phyloP scores from a whole-genome alignment of 2,888 invertebrate species.

The Clitarchus hookeri region DNA sequence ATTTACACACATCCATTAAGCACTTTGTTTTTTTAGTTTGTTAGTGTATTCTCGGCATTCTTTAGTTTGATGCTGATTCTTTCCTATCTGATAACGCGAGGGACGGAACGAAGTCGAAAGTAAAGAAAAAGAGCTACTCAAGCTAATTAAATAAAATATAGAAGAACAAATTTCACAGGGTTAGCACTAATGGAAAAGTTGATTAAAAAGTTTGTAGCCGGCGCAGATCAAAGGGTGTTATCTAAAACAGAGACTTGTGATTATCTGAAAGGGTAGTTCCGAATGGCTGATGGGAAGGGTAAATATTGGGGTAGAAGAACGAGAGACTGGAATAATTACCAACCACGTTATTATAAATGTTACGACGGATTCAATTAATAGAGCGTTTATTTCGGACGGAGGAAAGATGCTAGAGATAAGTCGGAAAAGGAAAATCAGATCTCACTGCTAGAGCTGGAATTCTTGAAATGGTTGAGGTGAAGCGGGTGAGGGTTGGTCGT shows the following conservation, averaged over 20 bases:
- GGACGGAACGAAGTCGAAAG: background rate
- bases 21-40: too few species aligned
- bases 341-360: background rate
- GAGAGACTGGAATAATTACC: background rate
- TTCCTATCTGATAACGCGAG: background rate
- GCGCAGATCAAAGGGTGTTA: constrained; percentile 14
- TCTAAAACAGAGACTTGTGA: background rate
- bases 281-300: constrained; percentile 5
- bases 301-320: constrained; percentile 8
- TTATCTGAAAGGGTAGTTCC: background rate
- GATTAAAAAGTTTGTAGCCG: background rate
- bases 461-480: background rate
- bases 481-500: background rate
- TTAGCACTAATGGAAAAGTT: background rate
- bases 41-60: background rate
- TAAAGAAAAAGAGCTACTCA: background rate
- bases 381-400: background rate
- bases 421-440: background rate
- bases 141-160: background rate
- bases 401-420: background rate
- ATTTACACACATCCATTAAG: too few species aligned
- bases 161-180: constrained; percentile 1
- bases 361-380: background rate
- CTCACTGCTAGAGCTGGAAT: background rate
- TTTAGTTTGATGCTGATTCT: background rate